Base-by-base conservation (phyloP, 2,113 vertebrate genomes). In the Microtus montanus region DNA sequence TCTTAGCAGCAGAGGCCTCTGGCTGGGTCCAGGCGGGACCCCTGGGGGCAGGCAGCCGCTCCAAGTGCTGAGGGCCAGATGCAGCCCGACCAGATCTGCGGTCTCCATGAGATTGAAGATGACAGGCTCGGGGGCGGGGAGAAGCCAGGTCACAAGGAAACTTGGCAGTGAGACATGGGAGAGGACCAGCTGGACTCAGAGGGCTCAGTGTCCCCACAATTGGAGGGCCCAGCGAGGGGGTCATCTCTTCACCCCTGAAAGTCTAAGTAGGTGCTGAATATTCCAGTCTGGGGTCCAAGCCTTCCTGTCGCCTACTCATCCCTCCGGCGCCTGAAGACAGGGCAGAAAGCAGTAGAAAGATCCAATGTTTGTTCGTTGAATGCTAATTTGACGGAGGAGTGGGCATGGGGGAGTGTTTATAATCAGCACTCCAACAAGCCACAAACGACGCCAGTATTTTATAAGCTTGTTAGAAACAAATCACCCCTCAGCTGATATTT, bases 311-410 rank as follows among this genome's bases (percentile, higher is more conserved):
- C 79, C 91, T 63, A 68, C 24, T 61, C 33, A 24, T 9, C 82
- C 93, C 15, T 77, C 96, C 95, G 12, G 92, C 95, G 96, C 96
- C 95, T 77, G 92, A 97, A 97, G 94, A 97, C 93, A 95, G 35
- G 77, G 94, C 52, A 97, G 96, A 97, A 97, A 97, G 88, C 35
- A 98, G 98, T 98, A 98, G 98, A 97, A 98, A 98, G 98, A 99
- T 98, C 98, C 96, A 97, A 94, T 98, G 99, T 99, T 99, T 99
- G 99, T 99, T 99, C 99, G 99, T 98, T 98, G 99, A 99, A 99
- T 99, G 99, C 99, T 99, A 99, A 99, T 99, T 99, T 99, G 99
- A 99, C 98, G 98, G 98, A 98, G 98, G 99, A 99, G 98, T 98
- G 98, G 98, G 98, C 99, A 99, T 98, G 98, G 98, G 99, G 99